Evolutionary conservation across 2,888 invertebrate species (phyloP).

Genomic region (Dioctria rufipes): DNA sequence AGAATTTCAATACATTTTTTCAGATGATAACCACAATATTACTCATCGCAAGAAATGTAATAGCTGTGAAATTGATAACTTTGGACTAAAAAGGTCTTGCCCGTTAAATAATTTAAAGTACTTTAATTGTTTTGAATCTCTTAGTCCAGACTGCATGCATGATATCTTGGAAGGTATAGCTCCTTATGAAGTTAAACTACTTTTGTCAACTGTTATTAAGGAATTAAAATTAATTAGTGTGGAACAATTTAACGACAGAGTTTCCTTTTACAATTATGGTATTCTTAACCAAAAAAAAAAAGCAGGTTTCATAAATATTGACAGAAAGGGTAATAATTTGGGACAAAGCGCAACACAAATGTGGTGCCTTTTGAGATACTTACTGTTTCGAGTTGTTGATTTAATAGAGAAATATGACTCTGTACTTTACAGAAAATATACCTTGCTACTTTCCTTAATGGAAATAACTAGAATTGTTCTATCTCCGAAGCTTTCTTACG

Average conservation of each 20-base stretch:
- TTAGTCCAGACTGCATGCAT: constrained; percentile 54
- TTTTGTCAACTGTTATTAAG: constrained; percentile 14
- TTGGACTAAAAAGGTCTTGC: constrained; percentile 14
- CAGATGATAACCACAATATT: background rate
- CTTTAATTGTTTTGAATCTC: constrained; percentile 27
- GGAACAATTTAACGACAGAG: constrained; percentile 6
- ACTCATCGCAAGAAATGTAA: background rate
- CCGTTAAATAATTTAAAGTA: constrained; percentile 49
- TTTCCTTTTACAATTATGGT: background rate
- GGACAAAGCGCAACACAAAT: background rate
- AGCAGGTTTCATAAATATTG: constrained; percentile 4
- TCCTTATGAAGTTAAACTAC: constrained; percentile 37
- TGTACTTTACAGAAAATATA: too few species aligned
- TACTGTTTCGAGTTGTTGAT: too few species aligned
- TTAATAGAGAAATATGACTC: too few species aligned
- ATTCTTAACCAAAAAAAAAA: background rate
- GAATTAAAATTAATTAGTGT: background rate
- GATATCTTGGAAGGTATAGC: constrained; percentile 47
- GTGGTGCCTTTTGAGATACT: too few species aligned
- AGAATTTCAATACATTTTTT: background rate
- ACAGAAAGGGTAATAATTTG: background rate
- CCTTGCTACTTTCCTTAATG: too few species aligned
- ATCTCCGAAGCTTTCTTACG: too few species aligned
- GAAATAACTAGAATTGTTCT: too few species aligned
- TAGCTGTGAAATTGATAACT: constrained; percentile 20